These are phyloP conservation scores for Taxidea taxus DNA, from an alignment of 2,113 vertebrate species.

Conservation along the genomic window DNA sequence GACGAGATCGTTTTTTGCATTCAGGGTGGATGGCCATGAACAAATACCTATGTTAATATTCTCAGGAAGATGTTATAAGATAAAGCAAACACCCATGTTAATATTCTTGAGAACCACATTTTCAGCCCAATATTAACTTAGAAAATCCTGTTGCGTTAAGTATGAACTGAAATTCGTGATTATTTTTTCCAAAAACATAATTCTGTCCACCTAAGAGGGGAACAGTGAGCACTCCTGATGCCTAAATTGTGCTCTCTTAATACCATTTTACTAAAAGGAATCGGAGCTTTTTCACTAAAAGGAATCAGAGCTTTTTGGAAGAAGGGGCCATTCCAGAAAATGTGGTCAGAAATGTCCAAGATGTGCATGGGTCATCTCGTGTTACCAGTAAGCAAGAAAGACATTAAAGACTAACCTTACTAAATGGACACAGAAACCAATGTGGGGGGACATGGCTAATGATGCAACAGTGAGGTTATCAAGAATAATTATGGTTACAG, in stretches of 20 bases:
- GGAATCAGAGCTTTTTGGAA: not conserved
- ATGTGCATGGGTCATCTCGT: not conserved
- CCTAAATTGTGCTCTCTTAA: not conserved
- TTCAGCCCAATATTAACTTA: constrained; percentile 11
- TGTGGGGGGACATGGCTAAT: not conserved
- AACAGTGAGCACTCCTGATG: not conserved
- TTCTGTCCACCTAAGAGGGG: not conserved
- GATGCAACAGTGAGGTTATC: not conserved
- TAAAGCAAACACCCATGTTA: not conserved
- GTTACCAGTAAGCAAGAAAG: not conserved
- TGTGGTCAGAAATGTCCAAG: not conserved
- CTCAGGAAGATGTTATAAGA: not conserved
- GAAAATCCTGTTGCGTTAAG: not conserved
- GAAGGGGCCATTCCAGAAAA: not conserved
- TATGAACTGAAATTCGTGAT: not conserved
- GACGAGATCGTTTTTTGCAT: too few relatives aligned
- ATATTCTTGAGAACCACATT: not conserved
- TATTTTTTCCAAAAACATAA: not conserved
- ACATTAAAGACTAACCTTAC: not conserved
- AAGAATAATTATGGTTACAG: not conserved
- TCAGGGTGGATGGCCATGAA: too few relatives aligned
- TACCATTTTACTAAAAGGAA: not conserved
- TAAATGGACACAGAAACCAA: not conserved
- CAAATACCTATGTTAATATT: not conserved
- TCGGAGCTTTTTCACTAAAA: not conserved